phyloP scores from a whole-genome alignment of 2,888 invertebrate species.

The Diarsia dahlii region DNA sequence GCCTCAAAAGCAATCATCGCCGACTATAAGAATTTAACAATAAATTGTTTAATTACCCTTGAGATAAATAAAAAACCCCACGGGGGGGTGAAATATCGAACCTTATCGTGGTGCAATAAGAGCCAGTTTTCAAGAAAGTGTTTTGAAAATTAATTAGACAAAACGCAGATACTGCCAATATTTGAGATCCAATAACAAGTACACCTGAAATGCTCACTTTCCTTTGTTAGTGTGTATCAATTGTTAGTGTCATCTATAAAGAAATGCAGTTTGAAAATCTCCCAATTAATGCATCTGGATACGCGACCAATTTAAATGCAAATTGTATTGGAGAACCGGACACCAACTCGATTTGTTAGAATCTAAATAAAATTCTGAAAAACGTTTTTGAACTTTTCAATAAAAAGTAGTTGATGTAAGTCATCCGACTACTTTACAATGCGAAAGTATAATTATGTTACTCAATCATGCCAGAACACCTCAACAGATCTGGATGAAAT shows the following conservation, averaged over 20 bases:
- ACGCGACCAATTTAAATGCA: conserved; percentile 50
- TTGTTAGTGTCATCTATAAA: not conserved
- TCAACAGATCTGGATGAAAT: not conserved
- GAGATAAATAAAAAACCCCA: not conserved
- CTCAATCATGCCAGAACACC: not conserved
- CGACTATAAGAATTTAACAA: not conserved
- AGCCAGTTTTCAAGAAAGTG: not conserved
- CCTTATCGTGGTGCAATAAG: not conserved
- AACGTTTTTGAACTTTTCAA: not conserved
- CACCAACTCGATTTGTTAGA: conserved; percentile 7
- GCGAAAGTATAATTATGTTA: not conserved
- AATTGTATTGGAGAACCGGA: conserved; percentile 38
- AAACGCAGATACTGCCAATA: not conserved
- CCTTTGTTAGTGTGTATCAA: not conserved
- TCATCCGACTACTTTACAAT: not conserved
- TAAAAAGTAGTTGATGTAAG: not conserved
- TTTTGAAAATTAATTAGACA: not conserved
- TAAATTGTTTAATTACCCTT: not conserved
- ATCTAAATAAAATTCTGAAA: not conserved
- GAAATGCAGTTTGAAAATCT: conserved; percentile 14
- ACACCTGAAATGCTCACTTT: not conserved
- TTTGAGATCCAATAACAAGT: not conserved
- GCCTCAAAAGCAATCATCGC: not conserved
- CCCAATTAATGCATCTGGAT: conserved; percentile 38
- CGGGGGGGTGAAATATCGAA: not conserved